phyloP scores from a whole-genome alignment of 2,797 vertebrate species.

The Aselliscus stoliczkanus region DNA sequence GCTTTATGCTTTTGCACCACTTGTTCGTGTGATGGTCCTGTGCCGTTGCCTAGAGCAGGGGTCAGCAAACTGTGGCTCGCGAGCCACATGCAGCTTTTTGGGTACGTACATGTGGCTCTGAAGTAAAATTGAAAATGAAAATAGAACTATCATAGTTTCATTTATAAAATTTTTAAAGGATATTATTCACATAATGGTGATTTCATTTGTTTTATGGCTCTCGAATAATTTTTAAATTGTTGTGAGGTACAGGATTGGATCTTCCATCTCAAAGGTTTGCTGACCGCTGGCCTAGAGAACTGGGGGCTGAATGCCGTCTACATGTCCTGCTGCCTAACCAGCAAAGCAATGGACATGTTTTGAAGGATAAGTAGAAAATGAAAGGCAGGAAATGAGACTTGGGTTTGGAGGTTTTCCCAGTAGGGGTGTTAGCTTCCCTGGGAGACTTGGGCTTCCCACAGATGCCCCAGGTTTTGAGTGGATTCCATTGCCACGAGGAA shows the following conservation, averaged over 20 bases:
- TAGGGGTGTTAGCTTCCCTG: neutral
- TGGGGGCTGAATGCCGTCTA: neutral
- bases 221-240: too few species aligned
- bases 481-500: neutral
- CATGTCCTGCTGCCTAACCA: neutral
- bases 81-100: too few species aligned
- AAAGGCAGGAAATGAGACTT: neutral
- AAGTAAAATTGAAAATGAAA: too few species aligned
- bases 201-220: too few species aligned
- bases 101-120: too few species aligned
- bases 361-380: neutral
- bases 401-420: neutral
- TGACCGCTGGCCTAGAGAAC: neutral
- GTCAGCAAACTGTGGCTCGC: too few species aligned
- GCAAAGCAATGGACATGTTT: neutral
- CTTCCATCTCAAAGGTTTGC: too few species aligned
- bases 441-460: neutral
- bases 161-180: too few species aligned
- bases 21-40: neutral
- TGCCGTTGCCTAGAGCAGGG: neutral
- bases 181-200: too few species aligned
- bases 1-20: neutral
- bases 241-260: too few species aligned
- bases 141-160: too few species aligned
- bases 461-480: neutral